phyloP scores from a whole-genome alignment of 2,888 invertebrate species.

The Zygothrica quintamaculata region DNA sequence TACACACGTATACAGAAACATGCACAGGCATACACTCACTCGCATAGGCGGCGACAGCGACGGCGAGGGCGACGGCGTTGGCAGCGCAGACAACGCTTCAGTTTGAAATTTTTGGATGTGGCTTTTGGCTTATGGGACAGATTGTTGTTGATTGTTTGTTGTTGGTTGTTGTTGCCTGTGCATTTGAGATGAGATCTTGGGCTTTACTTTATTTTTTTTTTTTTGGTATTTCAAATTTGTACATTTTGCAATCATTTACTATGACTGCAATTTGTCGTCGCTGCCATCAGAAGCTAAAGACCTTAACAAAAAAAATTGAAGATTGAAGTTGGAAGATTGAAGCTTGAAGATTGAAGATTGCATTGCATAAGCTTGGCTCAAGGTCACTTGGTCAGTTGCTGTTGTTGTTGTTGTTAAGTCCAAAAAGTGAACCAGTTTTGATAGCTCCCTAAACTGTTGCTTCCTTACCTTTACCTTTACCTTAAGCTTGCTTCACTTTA shows the following conservation, averaged over 20 bases:
- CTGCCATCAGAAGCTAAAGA: no score
- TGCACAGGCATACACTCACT: not conserved
- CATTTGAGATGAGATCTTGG: conserved; percentile 55
- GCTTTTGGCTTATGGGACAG: conserved; percentile 32
- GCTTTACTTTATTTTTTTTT: conserved; percentile 3
- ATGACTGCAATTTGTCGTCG: conserved; percentile 39
- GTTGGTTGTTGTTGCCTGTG: conserved; percentile 15
- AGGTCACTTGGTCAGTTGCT: conserved; percentile 69
- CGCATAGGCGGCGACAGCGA: conserved; percentile 21
- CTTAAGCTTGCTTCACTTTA: conserved; percentile 11
- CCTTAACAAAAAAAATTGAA: no score
- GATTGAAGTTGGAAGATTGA: conserved; percentile 21
- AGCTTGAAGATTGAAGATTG: conserved; percentile 28
- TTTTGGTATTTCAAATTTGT: conserved; percentile 35
- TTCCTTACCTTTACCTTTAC: conserved; percentile 3
- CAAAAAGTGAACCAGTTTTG: conserved; percentile 44
- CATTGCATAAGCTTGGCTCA: conserved; percentile 56
- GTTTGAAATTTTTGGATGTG: conserved; percentile 33
- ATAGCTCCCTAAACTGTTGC: conserved; percentile 44
- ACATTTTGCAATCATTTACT: conserved; percentile 44
- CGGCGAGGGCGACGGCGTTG: conserved; percentile 43
- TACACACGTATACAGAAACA: conserved; percentile 15
- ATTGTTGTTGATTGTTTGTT: conserved; percentile 19
- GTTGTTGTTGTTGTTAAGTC: no score
- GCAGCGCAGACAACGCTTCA: conserved; percentile 32